Conservation (phyloP, 2,888 invertebrate species). For the Chymomyza fuscimana region DNA sequence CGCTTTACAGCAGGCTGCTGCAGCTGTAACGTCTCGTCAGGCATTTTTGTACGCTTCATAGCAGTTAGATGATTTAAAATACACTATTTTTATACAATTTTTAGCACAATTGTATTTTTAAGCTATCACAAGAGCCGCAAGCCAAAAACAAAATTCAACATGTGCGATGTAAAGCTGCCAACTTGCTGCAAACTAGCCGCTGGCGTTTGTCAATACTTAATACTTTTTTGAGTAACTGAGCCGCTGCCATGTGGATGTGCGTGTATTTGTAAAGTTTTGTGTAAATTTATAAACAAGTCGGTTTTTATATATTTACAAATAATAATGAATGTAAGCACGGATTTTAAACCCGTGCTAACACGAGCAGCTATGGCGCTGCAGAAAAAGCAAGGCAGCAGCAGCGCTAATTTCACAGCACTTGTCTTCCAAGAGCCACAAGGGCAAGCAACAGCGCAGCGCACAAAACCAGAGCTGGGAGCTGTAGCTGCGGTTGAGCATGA, state of each 20-base stretch:
- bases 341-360: slow-evolving; percentile 75
- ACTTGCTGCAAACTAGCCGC: slow-evolving; percentile 13
- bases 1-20: slow-evolving; percentile 22
- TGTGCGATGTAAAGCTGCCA: slow-evolving; percentile 32
- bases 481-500: background rate
- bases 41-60: slow-evolving; percentile 25
- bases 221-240: background rate
- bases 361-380: slow-evolving; percentile 73
- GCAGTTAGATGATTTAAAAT: background rate
- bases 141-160: slow-evolving; percentile 8
- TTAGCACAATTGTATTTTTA: too few species aligned
- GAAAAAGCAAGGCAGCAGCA: slow-evolving; percentile 31
- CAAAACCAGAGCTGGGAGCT: background rate
- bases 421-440: slow-evolving; percentile 71
- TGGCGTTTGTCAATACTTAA: slow-evolving; percentile 4
- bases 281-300: slow-evolving; percentile 8
- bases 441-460: background rate
- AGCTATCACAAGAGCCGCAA: background rate
- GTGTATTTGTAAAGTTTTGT: slow-evolving; percentile 78
- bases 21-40: slow-evolving; percentile 5
- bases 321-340: slow-evolving; percentile 53
- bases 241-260: background rate
- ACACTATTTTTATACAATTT: background rate
- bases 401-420: slow-evolving; percentile 64
- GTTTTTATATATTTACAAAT: slow-evolving; percentile 4